Base-by-base conservation (phyloP, 2,797 vertebrate species). In the Oceanodroma leucorhoa region DNA sequence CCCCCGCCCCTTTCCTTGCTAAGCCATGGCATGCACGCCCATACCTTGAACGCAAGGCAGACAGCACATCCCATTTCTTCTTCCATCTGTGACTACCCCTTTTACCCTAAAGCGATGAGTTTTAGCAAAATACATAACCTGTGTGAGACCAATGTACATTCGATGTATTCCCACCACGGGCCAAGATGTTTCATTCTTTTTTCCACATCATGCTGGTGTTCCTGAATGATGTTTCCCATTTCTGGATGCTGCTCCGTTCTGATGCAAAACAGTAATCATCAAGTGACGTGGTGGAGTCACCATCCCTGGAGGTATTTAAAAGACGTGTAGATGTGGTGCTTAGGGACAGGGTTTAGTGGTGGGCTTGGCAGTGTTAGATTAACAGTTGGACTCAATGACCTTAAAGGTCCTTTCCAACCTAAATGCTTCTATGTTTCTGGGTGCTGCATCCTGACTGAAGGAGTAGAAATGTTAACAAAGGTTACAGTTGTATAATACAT, bases 121-220 rank as follows among this genome's bases (percentile, higher is more conserved):
- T 89, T 78, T 32, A 72, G 27, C 12, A 34, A 66, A 67, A 81
- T 18, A 30, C 0, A 1, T 14, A 27, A 66, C n/a, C 22, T 32
- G 2, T 0, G 0, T 9, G 30, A 55, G 27, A 36, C 18, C 0
- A 0, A 18, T 6, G 4, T 22, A 11, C 15, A 45, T 10, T 40
- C 32, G 18, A 0, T 5, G 10, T 6, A 7, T 51, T 64, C 36
- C 23, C 40, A 34, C 3, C 16, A 3, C 0, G 1, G 30, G 17
- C 4, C 1, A 6, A 50, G 61, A 6, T 7, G 34, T 11, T 51
- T 30, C 24, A 3, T 34, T 58, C 8, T 48, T 71, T 45, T 16
- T 61, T 38, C 21, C 46, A 2, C 30, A 36, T 21, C 13, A 1
- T 20, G 2, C 9, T 10, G 32, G 10, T 34, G 24, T 8, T 72